Conservation (phyloP, 2,888 invertebrate genomes). For the Thera obeliscata region DNA sequence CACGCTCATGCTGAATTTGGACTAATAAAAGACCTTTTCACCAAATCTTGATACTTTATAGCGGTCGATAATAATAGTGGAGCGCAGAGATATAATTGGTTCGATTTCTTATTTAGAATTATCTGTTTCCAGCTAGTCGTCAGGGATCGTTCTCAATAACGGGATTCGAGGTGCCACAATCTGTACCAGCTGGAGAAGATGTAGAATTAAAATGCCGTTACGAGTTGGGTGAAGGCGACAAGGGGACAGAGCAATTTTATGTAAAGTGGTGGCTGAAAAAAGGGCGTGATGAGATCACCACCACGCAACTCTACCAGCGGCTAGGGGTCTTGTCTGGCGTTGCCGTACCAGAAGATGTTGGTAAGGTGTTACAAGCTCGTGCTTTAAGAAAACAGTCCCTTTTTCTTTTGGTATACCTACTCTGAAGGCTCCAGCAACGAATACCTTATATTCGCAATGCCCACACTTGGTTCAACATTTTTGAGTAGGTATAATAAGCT, state of each 20-base stretch:
- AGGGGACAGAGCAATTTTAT: constrained; percentile 50
- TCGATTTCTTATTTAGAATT: too few species aligned
- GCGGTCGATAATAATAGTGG: too few species aligned
- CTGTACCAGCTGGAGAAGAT: constrained; percentile 55
- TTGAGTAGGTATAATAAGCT: too few species aligned
- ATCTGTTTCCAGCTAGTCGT: constrained; percentile 57
- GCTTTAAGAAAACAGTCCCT: too few species aligned
- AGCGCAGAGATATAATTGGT: too few species aligned
- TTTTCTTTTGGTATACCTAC: too few species aligned
- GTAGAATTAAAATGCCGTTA: constrained; percentile 61
- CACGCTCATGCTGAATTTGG: too few species aligned
- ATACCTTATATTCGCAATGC: too few species aligned
- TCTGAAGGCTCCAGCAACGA: too few species aligned
- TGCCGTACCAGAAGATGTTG: constrained; percentile 50
- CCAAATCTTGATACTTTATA: too few species aligned
- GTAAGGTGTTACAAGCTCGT: constrained; percentile 42
- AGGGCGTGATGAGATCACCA: constrained; percentile 44
- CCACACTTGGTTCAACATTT: too few species aligned
- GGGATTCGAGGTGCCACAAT: constrained; percentile 64
- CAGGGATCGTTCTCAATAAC: constrained; percentile 60
- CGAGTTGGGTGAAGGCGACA: constrained; percentile 37
- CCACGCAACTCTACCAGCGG: constrained; percentile 62
- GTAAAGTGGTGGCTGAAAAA: constrained; percentile 76
- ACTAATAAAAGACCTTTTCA: too few species aligned
- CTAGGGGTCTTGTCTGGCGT: constrained; percentile 49